Conservation (phyloP, 2,888 invertebrate species). For the Chaitophorus viminalis region DNA sequence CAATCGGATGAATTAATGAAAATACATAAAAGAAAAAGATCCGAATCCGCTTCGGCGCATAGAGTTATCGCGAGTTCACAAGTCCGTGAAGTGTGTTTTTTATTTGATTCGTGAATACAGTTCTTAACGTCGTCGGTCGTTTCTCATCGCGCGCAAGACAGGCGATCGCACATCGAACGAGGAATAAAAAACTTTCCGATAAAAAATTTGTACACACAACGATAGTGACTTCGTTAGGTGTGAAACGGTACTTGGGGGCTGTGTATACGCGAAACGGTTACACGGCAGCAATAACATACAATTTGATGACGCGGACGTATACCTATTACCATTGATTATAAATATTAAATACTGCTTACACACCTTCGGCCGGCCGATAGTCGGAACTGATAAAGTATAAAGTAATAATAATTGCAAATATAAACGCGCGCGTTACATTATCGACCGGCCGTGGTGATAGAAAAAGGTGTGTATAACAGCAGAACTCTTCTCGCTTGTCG, state of each 20-base stretch:
- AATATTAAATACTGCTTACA: too few species aligned
- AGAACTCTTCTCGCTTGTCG: not conserved
- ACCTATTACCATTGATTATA: too few species aligned
- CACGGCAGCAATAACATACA: too few species aligned
- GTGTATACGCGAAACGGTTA: too few species aligned
- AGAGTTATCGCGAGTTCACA: not conserved
- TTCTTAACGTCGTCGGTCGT: not conserved
- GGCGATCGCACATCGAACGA: not conserved
- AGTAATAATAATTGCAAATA: not conserved
- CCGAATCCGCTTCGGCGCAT: not conserved
- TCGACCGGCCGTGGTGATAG: not conserved
- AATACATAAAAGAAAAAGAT: not conserved
- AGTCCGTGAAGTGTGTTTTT: slow-evolving; percentile 17
- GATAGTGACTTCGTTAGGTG: too few species aligned
- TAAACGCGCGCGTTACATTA: not conserved
- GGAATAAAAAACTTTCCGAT: not conserved
- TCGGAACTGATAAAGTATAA: not conserved
- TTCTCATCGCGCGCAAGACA: not conserved
- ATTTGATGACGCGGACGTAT: too few species aligned
- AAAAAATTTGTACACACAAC: not conserved
- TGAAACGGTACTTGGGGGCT: too few species aligned
- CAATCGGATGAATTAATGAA: not conserved
- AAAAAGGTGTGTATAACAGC: too few species aligned
- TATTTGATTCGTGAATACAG: not conserved
- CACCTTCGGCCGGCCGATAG: not conserved